These are phyloP conservation scores for Triplophysa yarkandensis DNA, from an alignment of 2,797 vertebrate species.

Conservation along the genomic window DNA sequence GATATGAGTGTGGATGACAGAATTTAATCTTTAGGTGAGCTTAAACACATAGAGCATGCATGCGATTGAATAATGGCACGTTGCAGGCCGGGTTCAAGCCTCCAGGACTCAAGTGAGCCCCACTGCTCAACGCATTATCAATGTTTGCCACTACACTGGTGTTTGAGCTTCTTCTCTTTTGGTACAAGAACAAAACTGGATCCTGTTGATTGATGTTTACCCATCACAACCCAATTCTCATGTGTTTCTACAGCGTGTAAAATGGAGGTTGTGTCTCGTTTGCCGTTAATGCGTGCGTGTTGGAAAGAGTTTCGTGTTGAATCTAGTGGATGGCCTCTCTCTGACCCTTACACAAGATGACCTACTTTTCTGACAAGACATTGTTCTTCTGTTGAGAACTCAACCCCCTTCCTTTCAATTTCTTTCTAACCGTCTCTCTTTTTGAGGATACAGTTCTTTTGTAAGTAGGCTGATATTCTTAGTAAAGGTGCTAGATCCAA, in stretches of 20 bases:
- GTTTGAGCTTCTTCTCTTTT: background rate
- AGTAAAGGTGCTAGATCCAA: conserved; percentile 17
- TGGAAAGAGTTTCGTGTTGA: background rate
- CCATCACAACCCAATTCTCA: background rate
- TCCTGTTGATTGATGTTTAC: conserved; percentile 9
- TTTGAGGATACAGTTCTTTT: conserved; percentile 17
- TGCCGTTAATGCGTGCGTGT: background rate
- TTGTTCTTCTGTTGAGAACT: conserved; percentile 33
- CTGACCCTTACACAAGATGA: conserved; percentile 46
- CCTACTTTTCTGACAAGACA: conserved; percentile 49
- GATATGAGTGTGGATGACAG: background rate
- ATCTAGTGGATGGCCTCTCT: conserved; percentile 36
- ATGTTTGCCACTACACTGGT: background rate
- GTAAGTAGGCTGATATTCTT: conserved; percentile 38
- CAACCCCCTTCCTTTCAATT: conserved; percentile 15
- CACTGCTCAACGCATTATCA: background rate
- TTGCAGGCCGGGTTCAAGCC: background rate
- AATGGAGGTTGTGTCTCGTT: background rate
- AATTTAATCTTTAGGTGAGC: background rate
- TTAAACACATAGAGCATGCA: background rate
- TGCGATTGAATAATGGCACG: background rate
- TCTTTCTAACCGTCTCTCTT: conserved; percentile 20
- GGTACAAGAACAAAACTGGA: too few species aligned
- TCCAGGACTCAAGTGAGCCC: background rate
- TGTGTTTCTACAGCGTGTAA: conserved; percentile 5